Evolutionary conservation across 1,140 invertebrate species (phyloP).

Genomic region (Zaprionus capensis): DNA sequence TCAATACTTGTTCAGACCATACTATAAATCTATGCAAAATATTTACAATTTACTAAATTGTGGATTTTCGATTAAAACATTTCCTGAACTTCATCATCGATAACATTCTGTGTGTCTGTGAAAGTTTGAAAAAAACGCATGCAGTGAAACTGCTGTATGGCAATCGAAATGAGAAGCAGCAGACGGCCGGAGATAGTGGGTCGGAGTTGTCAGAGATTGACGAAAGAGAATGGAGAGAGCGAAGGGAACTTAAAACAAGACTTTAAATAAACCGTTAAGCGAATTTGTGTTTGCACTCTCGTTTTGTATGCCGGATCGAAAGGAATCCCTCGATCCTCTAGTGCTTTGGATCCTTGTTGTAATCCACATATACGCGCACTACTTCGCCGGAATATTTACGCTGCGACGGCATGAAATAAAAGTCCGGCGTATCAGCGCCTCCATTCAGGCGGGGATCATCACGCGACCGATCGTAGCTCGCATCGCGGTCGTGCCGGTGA

Average conservation of each 20-base stretch:
- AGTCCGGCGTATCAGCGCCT: conserved; percentile 89
- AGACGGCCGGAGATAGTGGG: conserved; percentile 16
- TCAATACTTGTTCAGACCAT: conserved; percentile 47
- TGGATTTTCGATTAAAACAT: conserved; percentile 35
- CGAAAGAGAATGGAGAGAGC: not conserved
- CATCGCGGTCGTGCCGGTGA: conserved; percentile 54
- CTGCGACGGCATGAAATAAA: conserved; percentile 98
- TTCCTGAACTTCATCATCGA: conserved; percentile 44
- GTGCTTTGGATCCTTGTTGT: conserved; percentile 87
- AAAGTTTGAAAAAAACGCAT: conserved; percentile 21
- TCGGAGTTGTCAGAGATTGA: conserved; percentile 32
- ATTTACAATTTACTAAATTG: conserved; percentile 79
- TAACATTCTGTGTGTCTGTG: conserved; percentile 20
- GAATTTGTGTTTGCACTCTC: conserved; percentile 40
- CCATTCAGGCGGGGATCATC: conserved; percentile 79
- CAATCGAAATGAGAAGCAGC: conserved; percentile 67
- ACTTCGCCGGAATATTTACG: conserved; percentile 96
- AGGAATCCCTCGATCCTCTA: conserved; percentile 18
- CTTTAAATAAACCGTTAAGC: conserved; percentile 54
- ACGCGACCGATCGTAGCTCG: conserved; percentile 67
- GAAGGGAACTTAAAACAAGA: conserved; percentile 53
- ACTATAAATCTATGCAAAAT: conserved; percentile 65
- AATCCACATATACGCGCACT: conserved; percentile 95
- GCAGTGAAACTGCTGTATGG: conserved; percentile 64
- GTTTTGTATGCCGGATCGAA: conserved; percentile 3